Conservation (phyloP, 2,888 invertebrate genomes). For the Heteropelma amictum region DNA sequence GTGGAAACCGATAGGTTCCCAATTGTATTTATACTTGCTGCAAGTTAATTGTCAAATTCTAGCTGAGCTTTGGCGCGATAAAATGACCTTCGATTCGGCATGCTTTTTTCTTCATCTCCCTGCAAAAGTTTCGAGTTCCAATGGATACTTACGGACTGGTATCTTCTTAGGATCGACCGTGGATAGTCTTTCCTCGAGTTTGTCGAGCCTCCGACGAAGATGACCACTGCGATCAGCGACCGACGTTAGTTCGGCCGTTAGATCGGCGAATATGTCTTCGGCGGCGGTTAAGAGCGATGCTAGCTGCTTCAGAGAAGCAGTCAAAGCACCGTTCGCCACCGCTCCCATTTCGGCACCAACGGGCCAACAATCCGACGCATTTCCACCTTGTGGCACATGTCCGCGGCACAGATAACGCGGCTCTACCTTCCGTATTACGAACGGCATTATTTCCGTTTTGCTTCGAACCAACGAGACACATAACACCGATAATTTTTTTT, state of each 20-base stretch:
- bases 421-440: constrained; percentile 90
- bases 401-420: constrained; percentile 87
- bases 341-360: constrained; percentile 91
- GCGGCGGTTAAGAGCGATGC: constrained; percentile 90
- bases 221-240: constrained; percentile 86
- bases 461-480: constrained; percentile 52
- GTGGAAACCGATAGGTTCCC: too few relatives aligned
- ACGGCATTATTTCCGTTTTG: constrained; percentile 83
- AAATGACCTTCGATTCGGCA: too few relatives aligned
- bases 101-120: neutral
- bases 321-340: constrained; percentile 91
- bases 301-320: constrained; percentile 90
- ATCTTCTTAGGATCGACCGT: constrained; percentile 92
- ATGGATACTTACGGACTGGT: constrained; percentile 92
- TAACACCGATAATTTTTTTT: constrained; percentile 46
- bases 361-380: constrained; percentile 88
- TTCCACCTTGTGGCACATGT: constrained; percentile 89
- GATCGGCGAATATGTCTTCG: constrained; percentile 91
- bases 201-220: constrained; percentile 85
- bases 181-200: constrained; percentile 85
- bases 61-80: too few relatives aligned
- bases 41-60: too few relatives aligned
- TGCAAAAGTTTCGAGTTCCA: neutral
- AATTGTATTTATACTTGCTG: too few relatives aligned
- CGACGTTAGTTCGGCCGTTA: constrained; percentile 86